Conservation (phyloP, 1,140 invertebrate species). For the Drosophila sp. region DNA sequence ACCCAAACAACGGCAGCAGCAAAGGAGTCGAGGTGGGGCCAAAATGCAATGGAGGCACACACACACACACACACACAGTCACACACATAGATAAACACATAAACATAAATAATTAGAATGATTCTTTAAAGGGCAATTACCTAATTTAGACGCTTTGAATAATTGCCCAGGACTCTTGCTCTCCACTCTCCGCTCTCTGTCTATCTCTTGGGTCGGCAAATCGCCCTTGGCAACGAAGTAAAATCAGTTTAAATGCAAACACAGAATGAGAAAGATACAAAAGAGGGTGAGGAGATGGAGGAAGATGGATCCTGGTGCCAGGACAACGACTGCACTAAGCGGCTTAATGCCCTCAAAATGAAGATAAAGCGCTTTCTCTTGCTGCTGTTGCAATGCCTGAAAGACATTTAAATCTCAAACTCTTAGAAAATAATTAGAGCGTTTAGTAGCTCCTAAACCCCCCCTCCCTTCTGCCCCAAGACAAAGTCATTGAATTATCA, state of each 20-base stretch:
- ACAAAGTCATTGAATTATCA: slow-evolving; percentile 21
- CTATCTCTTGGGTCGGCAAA: neutral
- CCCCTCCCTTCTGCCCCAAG: neutral
- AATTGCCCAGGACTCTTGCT: slow-evolving; percentile 54
- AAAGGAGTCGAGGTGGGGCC: slow-evolving; percentile 4
- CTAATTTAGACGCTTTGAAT: slow-evolving; percentile 80
- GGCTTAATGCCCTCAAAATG: slow-evolving; percentile 73
- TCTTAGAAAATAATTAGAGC: slow-evolving; percentile 80
- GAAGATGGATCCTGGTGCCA: neutral
- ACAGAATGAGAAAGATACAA: slow-evolving; percentile 5
- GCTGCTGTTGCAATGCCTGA: slow-evolving; percentile 46
- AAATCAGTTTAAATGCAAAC: slow-evolving; percentile 63
- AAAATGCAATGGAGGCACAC: slow-evolving; percentile 51
- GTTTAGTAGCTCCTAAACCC: slow-evolving; percentile 51
- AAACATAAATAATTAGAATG: slow-evolving; percentile 81
- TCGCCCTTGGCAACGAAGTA: slow-evolving; percentile 22
- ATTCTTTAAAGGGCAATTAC: slow-evolving; percentile 82
- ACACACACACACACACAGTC: slow-evolving; percentile 30
- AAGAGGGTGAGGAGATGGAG: neutral
- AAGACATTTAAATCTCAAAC: slow-evolving; percentile 73
- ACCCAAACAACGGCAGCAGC: slow-evolving; percentile 14
- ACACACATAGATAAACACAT: slow-evolving; percentile 36
- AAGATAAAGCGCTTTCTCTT: slow-evolving; percentile 70
- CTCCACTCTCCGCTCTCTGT: neutral
- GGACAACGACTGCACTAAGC: slow-evolving; percentile 67